A percentile compares a stretch with the other conserved stretches of the same genome.
Conservation (phyloP, 2,113 vertebrate species). For the Triplophysa rosa region DNA sequence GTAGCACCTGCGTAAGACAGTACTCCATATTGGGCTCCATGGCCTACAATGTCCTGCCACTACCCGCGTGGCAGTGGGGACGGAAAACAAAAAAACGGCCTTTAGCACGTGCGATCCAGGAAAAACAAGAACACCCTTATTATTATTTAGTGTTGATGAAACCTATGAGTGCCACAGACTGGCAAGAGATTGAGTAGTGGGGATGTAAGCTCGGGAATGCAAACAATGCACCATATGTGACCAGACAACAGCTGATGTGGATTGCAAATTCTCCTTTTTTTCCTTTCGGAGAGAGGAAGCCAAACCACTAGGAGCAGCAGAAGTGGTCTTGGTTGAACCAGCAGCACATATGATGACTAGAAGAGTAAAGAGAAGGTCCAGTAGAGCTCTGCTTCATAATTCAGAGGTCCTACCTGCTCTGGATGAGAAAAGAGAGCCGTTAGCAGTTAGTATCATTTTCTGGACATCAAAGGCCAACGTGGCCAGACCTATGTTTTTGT, state of each 20-base stretch:
- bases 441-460: constrained; percentile 11
- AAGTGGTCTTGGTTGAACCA: constrained; percentile 67
- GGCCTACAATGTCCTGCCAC: constrained; percentile 42
- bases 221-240: constrained; percentile 99
- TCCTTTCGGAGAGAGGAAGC: constrained; percentile 74
- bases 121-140: constrained; percentile 56
- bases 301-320: constrained; percentile 81
- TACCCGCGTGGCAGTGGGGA: constrained; percentile 43
- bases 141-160: constrained; percentile 64
- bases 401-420: constrained; percentile 76
- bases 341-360: constrained; percentile 59
- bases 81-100: constrained; percentile 24
- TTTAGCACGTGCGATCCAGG: constrained; percentile 46
- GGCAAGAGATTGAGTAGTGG: constrained; percentile 78
- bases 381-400: constrained; percentile 78
- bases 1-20: constrained; percentile 89
- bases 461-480: constrained; percentile 20
- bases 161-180: constrained; percentile 76
- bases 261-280: constrained; percentile 57
- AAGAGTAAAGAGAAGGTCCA: constrained; percentile 63
- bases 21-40: constrained; percentile 95
- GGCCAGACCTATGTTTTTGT: background rate
- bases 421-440: constrained; percentile 53
- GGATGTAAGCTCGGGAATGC: constrained; percentile 89
- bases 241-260: constrained; percentile 89